A percentile compares a stretch with the other conserved stretches of the same genome.
Conservation (phyloP, 2,888 invertebrate species). For the Oscheius sp. region DNA sequence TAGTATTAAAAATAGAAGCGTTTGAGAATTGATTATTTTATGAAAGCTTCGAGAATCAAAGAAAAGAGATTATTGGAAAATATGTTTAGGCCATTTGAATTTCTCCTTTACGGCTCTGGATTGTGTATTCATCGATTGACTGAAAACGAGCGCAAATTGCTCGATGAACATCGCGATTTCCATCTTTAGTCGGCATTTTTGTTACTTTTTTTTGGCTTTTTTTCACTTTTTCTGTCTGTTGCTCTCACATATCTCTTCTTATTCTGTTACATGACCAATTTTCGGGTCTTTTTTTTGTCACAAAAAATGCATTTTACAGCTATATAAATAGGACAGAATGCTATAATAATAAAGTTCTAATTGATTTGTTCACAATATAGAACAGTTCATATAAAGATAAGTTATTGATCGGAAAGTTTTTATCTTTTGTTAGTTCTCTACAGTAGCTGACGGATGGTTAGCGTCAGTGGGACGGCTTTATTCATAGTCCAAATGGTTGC, state of each 20-base stretch:
- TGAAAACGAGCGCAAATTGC: conserved; percentile 37
- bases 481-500: no score
- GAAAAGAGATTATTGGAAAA: background rate
- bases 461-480: no score
- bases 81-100: conserved; percentile 41
- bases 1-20: background rate
- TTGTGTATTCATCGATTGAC: conserved; percentile 41
- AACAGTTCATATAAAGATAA: background rate
- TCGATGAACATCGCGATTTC: conserved; percentile 46
- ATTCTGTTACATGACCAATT: background rate
- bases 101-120: conserved; percentile 45
- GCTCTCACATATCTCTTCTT: background rate
- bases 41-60: no score
- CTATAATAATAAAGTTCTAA: background rate
- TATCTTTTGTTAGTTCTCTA: no score
- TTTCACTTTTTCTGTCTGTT: background rate
- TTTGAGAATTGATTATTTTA: background rate
- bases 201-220: no score
- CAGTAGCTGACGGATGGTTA: no score
- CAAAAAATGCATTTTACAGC: no score
- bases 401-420: background rate
- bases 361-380: background rate
- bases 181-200: no score
- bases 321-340: background rate
- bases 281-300: conserved; percentile 18